Conservation (phyloP, 2,113 vertebrate genomes). For the Myrmophylax atrothorax region DNA sequence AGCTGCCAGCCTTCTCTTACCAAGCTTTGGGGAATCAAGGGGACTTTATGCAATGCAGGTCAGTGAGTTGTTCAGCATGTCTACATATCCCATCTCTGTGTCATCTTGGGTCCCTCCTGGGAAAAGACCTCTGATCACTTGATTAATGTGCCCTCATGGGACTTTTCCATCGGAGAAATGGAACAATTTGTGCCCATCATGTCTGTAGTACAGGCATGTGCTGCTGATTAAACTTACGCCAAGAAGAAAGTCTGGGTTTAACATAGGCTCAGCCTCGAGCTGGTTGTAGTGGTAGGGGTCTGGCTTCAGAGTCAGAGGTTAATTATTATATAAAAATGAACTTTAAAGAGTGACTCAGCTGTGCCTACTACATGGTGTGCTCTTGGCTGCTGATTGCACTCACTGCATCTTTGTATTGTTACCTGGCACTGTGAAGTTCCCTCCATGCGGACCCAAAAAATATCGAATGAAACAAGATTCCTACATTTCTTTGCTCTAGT, state of each 20-base stretch:
- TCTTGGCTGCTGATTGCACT: neutral
- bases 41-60: neutral
- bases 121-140: neutral
- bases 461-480: neutral
- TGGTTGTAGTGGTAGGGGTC: neutral
- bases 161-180: rapidly evolving
- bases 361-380: neutral
- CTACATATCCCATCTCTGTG: neutral
- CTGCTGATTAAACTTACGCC: neutral
- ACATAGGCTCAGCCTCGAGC: neutral
- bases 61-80: neutral
- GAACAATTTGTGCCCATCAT: neutral
- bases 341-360: neutral
- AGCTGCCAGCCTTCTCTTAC: neutral
- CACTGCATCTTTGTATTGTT: neutral
- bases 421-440: neutral
- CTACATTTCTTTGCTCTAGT: neutral
- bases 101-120: neutral
- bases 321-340: neutral
- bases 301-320: neutral
- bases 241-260: neutral
- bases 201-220: neutral
- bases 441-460: neutral
- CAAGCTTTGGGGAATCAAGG: neutral
- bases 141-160: neutral